These are phyloP conservation scores for Allobates femoralis DNA, from an alignment of 2,797 vertebrate species.

Conservation along the genomic window DNA sequence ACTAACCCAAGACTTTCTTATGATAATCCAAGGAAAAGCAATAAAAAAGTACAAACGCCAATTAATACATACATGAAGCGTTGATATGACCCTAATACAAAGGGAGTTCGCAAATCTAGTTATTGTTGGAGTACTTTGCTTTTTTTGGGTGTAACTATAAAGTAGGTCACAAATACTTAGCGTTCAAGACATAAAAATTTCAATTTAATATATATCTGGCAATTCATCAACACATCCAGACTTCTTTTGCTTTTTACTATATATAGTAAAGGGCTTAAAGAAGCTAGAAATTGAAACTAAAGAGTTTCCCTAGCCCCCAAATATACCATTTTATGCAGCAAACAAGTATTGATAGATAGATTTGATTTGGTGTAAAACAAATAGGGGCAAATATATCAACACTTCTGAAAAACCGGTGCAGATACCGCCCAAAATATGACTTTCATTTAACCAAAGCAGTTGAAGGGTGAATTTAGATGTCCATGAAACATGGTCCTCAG, in stretches of 20 bases:
- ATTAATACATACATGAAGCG: slow-evolving; percentile 23
- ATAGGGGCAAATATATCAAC: too few species aligned
- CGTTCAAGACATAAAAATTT: neutral
- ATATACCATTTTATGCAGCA: too few species aligned
- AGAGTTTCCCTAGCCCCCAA: too few species aligned
- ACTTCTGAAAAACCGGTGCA: too few species aligned
- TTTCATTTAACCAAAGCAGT: too few species aligned
- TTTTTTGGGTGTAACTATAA: slow-evolving; percentile 1
- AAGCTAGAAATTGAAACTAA: neutral
- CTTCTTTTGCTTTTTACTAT: neutral
- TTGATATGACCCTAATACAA: slow-evolving; percentile 13
- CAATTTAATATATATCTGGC: neutral
- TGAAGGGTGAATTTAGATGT: too few species aligned
- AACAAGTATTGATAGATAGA: too few species aligned
- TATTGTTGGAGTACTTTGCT: neutral
- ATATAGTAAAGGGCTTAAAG: neutral
- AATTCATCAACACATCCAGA: neutral
- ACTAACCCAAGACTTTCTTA: neutral
- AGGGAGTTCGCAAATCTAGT: neutral
- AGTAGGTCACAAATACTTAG: neutral
- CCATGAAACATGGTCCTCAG: too few species aligned
- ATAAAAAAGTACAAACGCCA: slow-evolving; percentile 13
- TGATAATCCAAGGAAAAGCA: slow-evolving; percentile 27
- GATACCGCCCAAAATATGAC: too few species aligned
- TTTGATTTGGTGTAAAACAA: too few species aligned